phyloP scores from a whole-genome alignment of 2,888 invertebrate genomes.

The Heliconius ismenius region DNA sequence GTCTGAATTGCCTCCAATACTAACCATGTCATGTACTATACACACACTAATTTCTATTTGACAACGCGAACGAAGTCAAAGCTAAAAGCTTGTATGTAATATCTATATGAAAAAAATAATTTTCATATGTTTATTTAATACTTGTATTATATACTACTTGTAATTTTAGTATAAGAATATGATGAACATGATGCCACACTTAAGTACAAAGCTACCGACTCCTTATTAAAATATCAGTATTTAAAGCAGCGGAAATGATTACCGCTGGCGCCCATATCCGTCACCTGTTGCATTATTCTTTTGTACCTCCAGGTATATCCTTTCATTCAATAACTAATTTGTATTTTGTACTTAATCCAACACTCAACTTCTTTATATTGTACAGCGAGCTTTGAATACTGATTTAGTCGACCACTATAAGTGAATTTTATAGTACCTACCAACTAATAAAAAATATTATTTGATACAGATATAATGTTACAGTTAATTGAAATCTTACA shows the following conservation, averaged over 20 bases:
- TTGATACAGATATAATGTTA: neutral
- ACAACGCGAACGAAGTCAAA: too few species aligned
- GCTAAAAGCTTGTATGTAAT: too few species aligned
- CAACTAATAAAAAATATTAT: neutral
- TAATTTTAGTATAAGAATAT: too few species aligned
- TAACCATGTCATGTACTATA: too few species aligned
- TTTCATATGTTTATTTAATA: too few species aligned
- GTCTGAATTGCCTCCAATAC: too few species aligned
- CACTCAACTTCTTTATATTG: neutral
- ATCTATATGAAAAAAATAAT: too few species aligned
- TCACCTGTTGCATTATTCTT: conserved; percentile 29
- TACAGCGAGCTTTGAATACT: neutral
- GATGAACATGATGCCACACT: neutral
- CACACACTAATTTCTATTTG: too few species aligned
- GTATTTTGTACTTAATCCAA: conserved; percentile 5
- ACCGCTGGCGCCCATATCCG: conserved; percentile 26
- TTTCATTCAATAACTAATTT: conserved; percentile 24
- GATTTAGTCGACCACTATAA: neutral
- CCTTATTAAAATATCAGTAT: conserved; percentile 4
- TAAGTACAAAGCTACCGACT: neutral
- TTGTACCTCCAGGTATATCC: conserved; percentile 28
- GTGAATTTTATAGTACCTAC: neutral
- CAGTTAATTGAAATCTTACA: neutral
- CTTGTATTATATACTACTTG: too few species aligned
- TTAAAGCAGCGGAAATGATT: conserved; percentile 28